Evolutionary conservation across 2,797 vertebrate species (phyloP).

Genomic region (Trematomus bernacchii): DNA sequence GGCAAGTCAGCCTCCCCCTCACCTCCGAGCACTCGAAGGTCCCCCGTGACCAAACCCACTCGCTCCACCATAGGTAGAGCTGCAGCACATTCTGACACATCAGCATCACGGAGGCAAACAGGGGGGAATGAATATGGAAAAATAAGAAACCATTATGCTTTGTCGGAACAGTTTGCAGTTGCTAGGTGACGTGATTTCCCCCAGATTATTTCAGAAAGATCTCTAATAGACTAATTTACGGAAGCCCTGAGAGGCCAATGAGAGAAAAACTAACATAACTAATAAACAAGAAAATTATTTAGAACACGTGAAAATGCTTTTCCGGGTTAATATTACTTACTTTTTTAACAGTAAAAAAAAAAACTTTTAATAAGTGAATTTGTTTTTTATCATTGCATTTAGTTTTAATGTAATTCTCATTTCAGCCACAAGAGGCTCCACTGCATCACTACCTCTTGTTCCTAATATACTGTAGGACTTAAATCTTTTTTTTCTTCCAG

Average conservation of each 20-base stretch:
- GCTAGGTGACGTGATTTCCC: background rate
- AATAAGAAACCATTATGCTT: background rate
- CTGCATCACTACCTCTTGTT: no score
- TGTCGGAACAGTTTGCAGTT: background rate
- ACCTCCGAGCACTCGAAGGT: constrained; percentile 78
- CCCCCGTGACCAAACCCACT: constrained; percentile 83
- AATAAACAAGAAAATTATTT: no score
- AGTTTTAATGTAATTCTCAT: background rate
- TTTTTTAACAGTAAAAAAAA: no score
- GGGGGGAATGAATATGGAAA: background rate
- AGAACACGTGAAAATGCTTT: no score
- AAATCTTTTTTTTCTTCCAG: no score
- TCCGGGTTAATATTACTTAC: no score
- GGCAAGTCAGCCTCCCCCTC: constrained; percentile 81
- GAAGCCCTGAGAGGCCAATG: background rate
- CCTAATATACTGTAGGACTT: no score
- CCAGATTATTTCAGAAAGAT: background rate
- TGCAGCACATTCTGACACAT: constrained; percentile 59
- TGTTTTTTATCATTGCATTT: no score
- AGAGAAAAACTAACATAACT: no score
- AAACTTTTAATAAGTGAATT: no score
- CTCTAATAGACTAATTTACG: background rate
- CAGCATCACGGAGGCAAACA: constrained; percentile 15
- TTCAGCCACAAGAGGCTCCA: background rate
- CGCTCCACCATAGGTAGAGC: constrained; percentile 81